Conservation (phyloP, 2,113 vertebrate genomes). For the Nothocercus julius region DNA sequence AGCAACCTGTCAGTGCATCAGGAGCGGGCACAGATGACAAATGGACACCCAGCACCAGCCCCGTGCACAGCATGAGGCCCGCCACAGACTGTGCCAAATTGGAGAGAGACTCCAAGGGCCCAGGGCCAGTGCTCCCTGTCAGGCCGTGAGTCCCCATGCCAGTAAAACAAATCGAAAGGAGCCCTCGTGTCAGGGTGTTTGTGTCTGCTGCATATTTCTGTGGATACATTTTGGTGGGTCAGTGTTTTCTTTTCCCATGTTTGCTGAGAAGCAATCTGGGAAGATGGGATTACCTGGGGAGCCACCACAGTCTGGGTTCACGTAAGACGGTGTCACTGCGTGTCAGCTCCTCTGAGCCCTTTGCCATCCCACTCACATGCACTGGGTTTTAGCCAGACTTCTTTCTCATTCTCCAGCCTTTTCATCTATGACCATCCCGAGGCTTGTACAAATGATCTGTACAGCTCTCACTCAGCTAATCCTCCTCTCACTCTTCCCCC, state of each 20-base stretch:
- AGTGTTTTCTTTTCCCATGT: neutral
- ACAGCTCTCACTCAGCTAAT: neutral
- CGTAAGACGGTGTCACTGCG: neutral
- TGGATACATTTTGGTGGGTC: neutral
- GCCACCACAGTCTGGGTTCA: neutral
- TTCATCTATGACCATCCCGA: neutral
- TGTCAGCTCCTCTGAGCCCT: neutral
- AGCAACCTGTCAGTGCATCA: neutral
- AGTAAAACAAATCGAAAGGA: neutral
- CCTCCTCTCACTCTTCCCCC: neutral
- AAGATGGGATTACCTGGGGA: neutral
- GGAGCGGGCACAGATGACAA: neutral
- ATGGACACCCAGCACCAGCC: neutral
- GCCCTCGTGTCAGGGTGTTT: fast-evolving
- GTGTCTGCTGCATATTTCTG: fast-evolving
- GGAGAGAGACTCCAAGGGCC: neutral
- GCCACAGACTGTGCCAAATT: neutral
- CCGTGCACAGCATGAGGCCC: neutral
- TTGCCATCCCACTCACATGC: neutral
- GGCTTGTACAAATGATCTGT: neutral
- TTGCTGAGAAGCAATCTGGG: neutral
- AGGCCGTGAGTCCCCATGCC: fast-evolving
- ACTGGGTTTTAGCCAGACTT: neutral
- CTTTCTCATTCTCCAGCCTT: neutral
- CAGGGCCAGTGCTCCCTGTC: neutral